Evolutionary conservation across 2,888 invertebrate genomes (phyloP).

Genomic region (Salticus scenicus): DNA sequence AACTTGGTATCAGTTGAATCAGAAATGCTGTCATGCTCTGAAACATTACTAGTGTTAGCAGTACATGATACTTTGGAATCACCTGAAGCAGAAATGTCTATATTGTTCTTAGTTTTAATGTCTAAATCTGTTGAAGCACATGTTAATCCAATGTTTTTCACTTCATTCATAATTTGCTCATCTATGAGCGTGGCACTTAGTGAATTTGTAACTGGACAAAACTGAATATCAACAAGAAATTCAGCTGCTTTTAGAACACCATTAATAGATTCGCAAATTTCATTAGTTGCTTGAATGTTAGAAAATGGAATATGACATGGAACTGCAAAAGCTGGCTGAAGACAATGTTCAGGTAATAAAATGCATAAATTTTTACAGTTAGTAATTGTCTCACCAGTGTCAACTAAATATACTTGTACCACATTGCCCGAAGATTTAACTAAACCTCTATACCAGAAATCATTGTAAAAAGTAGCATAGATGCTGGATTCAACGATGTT

Average conservation of each 20-base stretch:
- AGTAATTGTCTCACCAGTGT: slow-evolving; percentile 31
- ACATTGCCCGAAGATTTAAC: neutral
- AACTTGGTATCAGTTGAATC: neutral
- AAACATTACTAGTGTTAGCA: no score
- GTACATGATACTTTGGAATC: no score
- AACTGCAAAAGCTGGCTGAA: slow-evolving; percentile 49
- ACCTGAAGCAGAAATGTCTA: no score
- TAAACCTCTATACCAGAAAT: slow-evolving; percentile 30
- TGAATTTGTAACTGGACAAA: neutral
- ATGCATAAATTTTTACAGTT: slow-evolving; percentile 1
- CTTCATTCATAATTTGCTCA: neutral
- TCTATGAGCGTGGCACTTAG: neutral
- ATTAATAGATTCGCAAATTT: neutral
- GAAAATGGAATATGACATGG: slow-evolving; percentile 16
- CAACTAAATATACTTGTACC: slow-evolving; percentile 22
- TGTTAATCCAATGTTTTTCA: neutral
- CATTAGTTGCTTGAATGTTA: neutral
- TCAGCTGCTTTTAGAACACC: neutral
- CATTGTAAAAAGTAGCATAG: slow-evolving; percentile 30
- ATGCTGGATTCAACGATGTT: slow-evolving; percentile 14
- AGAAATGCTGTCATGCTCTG: neutral
- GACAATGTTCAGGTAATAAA: slow-evolving; percentile 43
- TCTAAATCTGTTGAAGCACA: neutral
- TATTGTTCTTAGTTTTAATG: no score
- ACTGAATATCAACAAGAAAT: slow-evolving; percentile 25